phyloP scores from a whole-genome alignment of 2,888 invertebrate genomes.

The Punctoribates punctum region DNA sequence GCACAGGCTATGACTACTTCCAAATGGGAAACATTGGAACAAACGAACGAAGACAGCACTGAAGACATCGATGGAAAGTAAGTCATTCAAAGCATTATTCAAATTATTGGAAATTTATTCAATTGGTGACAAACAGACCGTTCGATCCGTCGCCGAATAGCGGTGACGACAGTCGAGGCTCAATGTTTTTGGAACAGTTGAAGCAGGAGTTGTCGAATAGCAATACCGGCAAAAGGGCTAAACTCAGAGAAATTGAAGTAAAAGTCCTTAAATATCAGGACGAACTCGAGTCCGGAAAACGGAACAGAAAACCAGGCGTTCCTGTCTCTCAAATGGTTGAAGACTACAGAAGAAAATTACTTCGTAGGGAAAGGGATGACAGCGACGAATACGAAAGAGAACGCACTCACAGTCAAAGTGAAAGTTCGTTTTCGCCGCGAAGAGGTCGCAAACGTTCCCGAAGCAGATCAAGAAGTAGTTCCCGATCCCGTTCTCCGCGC shows the following conservation, averaged over 20 bases:
- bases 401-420: neutral
- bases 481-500: constrained; percentile 26
- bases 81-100: constrained; percentile 25
- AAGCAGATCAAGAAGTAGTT: constrained; percentile 4
- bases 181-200: constrained; percentile 40
- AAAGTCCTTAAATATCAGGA: constrained; percentile 94
- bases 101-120: neutral
- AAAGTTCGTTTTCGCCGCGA: constrained; percentile 6
- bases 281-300: constrained; percentile 81
- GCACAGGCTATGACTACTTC: constrained; percentile 74
- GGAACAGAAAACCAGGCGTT: constrained; percentile 69
- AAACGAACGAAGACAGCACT: constrained; percentile 54
- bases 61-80: constrained; percentile 62
- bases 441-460: constrained; percentile 14
- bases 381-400: constrained; percentile 1
- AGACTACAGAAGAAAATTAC: constrained; percentile 80
- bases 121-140: neutral
- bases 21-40: constrained; percentile 77
- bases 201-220: constrained; percentile 42
- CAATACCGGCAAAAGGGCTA: constrained; percentile 49
- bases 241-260: constrained; percentile 78
- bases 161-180: constrained; percentile 18
- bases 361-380: constrained; percentile 66
- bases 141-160: constrained; percentile 28
- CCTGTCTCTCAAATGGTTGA: constrained; percentile 77